phyloP scores from a whole-genome alignment of 2,113 vertebrate genomes.

The Cyprinodon brontotheroides region DNA sequence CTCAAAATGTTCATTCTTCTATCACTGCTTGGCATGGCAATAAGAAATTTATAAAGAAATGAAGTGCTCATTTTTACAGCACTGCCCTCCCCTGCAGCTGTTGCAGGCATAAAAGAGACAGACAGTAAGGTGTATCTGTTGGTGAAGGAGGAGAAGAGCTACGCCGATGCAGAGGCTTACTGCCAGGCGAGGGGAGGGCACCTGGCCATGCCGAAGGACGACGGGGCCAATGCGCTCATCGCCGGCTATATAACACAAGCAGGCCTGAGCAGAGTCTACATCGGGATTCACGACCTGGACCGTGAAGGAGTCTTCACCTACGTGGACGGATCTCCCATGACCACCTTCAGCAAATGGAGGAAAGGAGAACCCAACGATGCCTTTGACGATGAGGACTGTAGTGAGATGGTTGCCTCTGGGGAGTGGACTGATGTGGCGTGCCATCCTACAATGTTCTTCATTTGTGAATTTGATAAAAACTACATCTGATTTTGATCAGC shows the following conservation, averaged over 20 bases:
- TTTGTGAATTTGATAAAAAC: constrained; percentile 97
- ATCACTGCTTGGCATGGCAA: constrained; percentile 65
- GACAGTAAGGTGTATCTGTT: constrained; percentile 95
- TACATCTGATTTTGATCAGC: constrained; percentile 74
- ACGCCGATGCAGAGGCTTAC: constrained; percentile 88
- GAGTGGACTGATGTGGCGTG: constrained; percentile 98
- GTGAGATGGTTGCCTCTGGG: constrained; percentile 91
- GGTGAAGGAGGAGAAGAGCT: constrained; percentile 96
- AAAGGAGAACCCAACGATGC: constrained; percentile 95
- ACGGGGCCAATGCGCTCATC: constrained; percentile 86
- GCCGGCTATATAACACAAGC: constrained; percentile 90
- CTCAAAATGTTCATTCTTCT: constrained; percentile 29
- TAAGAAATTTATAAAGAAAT: constrained; percentile 85
- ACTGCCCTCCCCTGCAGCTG: constrained; percentile 97
- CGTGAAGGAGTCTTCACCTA: constrained; percentile 91
- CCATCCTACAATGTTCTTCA: constrained; percentile 93
- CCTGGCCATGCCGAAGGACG: constrained; percentile 95
- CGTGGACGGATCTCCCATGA: constrained; percentile 90
- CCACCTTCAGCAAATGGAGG: constrained; percentile 95
- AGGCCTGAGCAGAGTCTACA: constrained; percentile 90
- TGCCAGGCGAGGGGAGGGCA: constrained; percentile 92
- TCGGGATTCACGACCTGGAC: constrained; percentile 93
- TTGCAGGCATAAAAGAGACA: constrained; percentile 94
- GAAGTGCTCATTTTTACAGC: constrained; percentile 95
- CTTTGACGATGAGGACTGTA: constrained; percentile 94